Percentiles rank a stretch among this genome's conserved stretches.
Evolutionary conservation across 2,888 invertebrate species (phyloP).

Genomic region (Leptothorax acervorum): DNA sequence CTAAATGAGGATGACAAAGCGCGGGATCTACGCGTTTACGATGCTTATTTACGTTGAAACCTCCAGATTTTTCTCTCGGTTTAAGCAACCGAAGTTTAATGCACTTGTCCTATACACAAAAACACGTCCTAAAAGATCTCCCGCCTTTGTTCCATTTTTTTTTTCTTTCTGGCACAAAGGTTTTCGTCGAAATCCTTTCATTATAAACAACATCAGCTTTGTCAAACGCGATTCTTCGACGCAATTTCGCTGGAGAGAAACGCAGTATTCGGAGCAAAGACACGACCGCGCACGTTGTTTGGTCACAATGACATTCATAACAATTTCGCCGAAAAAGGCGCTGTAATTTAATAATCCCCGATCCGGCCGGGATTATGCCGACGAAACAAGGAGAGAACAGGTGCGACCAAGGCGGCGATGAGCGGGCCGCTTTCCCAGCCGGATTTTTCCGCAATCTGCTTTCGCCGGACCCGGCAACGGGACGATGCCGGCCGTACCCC

Average conservation of each 20-base stretch:
- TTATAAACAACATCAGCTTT: conserved; percentile 9
- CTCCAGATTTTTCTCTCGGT: background rate
- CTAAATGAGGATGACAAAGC: background rate
- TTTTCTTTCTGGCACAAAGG: background rate
- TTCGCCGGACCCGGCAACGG: conserved; percentile 20
- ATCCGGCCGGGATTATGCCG: conserved; percentile 60
- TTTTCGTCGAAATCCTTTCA: background rate
- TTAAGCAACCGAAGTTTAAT: conserved; percentile 7
- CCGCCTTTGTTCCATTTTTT: conserved; percentile 3
- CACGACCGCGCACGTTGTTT: background rate
- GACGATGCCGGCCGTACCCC: conserved; percentile 14
- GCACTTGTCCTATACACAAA: background rate
- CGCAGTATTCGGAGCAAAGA: background rate
- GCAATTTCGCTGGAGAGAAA: background rate
- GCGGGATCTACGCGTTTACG: background rate
- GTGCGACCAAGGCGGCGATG: conserved; percentile 66
- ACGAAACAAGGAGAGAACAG: conserved; percentile 60
- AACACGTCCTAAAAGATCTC: background rate
- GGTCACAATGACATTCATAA: conserved; percentile 19
- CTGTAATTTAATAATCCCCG: conserved; percentile 69
- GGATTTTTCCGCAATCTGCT: conserved; percentile 74
- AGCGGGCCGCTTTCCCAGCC: conserved; percentile 69
- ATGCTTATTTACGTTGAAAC: conserved; percentile 1
- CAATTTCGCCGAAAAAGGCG: conserved; percentile 24
- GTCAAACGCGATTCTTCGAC: background rate